These are phyloP conservation scores for Turdus rufiventris DNA, from an alignment of 2,113 vertebrate species.

Conservation along the genomic window DNA sequence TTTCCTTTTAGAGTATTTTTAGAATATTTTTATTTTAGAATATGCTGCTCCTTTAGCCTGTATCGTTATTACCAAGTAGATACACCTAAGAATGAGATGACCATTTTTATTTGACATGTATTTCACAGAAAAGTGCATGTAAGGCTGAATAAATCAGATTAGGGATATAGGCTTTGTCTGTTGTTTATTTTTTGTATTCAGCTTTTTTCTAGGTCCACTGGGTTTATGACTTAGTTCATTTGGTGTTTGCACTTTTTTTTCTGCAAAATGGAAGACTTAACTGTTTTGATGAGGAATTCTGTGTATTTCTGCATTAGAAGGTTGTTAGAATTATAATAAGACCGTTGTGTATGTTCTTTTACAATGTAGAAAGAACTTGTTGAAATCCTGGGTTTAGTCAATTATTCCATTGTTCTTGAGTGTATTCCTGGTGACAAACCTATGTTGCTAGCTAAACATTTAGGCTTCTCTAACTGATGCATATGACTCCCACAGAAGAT, in stretches of 20 bases:
- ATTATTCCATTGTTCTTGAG: not conserved
- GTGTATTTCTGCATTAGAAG: not conserved
- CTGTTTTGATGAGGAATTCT: not conserved
- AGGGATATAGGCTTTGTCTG: not conserved
- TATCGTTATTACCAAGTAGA: slow-evolving; percentile 2
- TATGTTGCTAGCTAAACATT: not conserved
- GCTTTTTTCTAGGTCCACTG: not conserved
- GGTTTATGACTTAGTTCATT: not conserved
- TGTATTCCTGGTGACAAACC: not conserved
- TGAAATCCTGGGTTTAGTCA: not conserved
- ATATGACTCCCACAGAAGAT: not conserved
- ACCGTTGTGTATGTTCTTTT: not conserved
- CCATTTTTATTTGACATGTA: not conserved
- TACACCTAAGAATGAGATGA: not conserved
- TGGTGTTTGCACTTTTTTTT: not conserved
- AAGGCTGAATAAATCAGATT: not conserved
- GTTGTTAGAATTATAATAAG: not conserved
- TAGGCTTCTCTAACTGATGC: not conserved
- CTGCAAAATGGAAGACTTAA: not conserved
- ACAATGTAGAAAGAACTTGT: not conserved
- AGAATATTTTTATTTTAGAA: slow-evolving; percentile 15
- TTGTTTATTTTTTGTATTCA: not conserved
- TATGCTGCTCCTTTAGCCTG: not conserved
- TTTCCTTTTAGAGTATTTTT: not conserved
- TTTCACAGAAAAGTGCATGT: not conserved